These are phyloP conservation scores for Chascanopsetta lugubris DNA, from an alignment of 2,113 vertebrate genomes.

Conservation along the genomic window DNA sequence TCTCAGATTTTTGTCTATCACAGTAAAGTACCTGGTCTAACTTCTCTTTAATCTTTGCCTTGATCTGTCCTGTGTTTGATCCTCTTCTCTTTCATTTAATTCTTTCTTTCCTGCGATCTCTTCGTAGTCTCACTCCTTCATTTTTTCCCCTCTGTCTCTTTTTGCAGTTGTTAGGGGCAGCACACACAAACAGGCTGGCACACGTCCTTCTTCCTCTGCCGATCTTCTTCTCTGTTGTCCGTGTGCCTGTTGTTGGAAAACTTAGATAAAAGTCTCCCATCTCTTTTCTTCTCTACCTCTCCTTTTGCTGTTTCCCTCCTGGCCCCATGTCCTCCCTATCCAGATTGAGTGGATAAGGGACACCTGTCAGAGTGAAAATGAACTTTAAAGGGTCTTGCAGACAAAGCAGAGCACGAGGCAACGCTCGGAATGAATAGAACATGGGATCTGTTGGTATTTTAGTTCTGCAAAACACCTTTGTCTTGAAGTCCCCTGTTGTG, in stretches of 20 bases:
- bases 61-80: slow-evolving; percentile 52
- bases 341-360: slow-evolving; percentile 75
- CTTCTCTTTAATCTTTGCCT: slow-evolving; percentile 41
- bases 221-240: slow-evolving; percentile 1
- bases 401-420: slow-evolving; percentile 63
- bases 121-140: slow-evolving; percentile 11
- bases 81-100: slow-evolving; percentile 34
- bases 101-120: slow-evolving; percentile 44
- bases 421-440: slow-evolving; percentile 44
- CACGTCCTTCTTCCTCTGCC: slow-evolving; percentile 29
- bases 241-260: slow-evolving; percentile 28
- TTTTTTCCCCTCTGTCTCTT: slow-evolving; percentile 8
- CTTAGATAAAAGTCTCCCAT: slow-evolving; percentile 49
- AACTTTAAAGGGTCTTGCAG: slow-evolving; percentile 59
- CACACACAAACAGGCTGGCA: slow-evolving; percentile 42
- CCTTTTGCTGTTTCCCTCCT: slow-evolving; percentile 41
- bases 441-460: slow-evolving; percentile 43
- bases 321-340: slow-evolving; percentile 8
- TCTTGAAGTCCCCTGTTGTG: slow-evolving; percentile 67
- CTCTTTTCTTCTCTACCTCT: slow-evolving; percentile 45
- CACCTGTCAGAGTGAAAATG: slow-evolving; percentile 68
- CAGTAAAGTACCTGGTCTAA: slow-evolving; percentile 14
- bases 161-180: slow-evolving; percentile 11
- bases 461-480: slow-evolving; percentile 21
- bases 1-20: slow-evolving; percentile 26